Evolutionary conservation across 2,888 invertebrate genomes (phyloP), one percentile per base, ranked within the genome.

Genomic region (Meliscaeva auricollis): DNA sequence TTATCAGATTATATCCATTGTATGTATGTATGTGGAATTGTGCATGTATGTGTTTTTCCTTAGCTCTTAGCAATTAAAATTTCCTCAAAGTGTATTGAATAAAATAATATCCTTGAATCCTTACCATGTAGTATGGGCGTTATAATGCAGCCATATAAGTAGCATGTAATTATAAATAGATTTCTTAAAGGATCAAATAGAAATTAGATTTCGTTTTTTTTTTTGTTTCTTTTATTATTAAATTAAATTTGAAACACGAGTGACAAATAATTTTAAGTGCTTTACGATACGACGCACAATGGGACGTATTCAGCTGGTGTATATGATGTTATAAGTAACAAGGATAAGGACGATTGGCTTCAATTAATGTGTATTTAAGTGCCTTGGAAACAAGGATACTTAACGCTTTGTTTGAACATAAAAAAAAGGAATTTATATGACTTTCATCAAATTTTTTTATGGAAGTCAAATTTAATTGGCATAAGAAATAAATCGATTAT

Each of bases 81-180:
- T 3, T 26, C 26, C 22, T 50, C 5, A 13, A 50, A 50, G 20
- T 11, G 50, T 50, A 3, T 9, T 48, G 17, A 1, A 48, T 20
- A 48, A 48, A 48, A 20, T 60, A 22, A 56, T 17, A 11, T n/a
- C 32, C 50, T 35, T 8, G 1, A 35, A 50, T 44, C 20, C 15
- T 26, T 50, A 3, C 7, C 20, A 68, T n/a, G n/a, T 2, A 32
- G 52, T 26, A n/a, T n/a, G n/a, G 22, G 3, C 22, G 48, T 22
- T 41, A n/a, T n/a, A 20, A 41, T 20, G 70, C 44, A 76, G 41
- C 58, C 58, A 66, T 72, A 76, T 52, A 41, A n/a, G 66, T 35
- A 82, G 72, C 58, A 32, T 72, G 58, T 66, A 76, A 81, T 81
- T 70, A 75, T 75, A 81, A 81, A 76, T 76, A 76, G 66, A 76